These are phyloP conservation scores for Pungitius pungitius DNA, from an alignment of 2,113 vertebrate genomes.

Conservation along the genomic window DNA sequence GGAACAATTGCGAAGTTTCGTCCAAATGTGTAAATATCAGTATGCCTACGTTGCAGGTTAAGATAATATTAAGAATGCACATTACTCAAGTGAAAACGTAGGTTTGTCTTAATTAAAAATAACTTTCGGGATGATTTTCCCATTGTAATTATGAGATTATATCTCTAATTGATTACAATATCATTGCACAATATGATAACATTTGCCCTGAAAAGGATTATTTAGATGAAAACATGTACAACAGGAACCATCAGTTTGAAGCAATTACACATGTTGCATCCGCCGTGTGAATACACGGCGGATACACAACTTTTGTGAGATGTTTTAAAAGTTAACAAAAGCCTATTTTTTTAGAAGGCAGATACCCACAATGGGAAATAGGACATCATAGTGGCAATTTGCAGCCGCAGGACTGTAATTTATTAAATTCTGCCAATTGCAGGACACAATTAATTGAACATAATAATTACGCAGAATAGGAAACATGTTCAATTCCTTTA, in stretches of 20 bases:
- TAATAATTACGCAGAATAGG: slow-evolving; percentile 48
- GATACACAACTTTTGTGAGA: not conserved
- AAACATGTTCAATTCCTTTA: slow-evolving; percentile 59
- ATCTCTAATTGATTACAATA: too few relatives aligned
- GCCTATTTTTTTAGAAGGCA: slow-evolving; percentile 9
- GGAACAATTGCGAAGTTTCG: too few relatives aligned
- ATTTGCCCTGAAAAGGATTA: too few relatives aligned
- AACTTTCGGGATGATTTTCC: too few relatives aligned
- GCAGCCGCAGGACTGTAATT: slow-evolving; percentile 54
- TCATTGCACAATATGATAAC: too few relatives aligned
- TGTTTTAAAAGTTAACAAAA: slow-evolving; percentile 4
- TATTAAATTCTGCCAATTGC: slow-evolving; percentile 64
- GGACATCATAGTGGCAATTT: slow-evolving; percentile 30
- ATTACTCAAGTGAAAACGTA: too few relatives aligned
- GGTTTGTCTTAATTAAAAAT: too few relatives aligned
- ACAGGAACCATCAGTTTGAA: slow-evolving; percentile 6
- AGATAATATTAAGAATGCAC: too few relatives aligned
- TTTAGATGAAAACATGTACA: not conserved
- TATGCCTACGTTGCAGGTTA: too few relatives aligned
- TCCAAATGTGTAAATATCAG: too few relatives aligned
- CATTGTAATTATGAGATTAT: too few relatives aligned
- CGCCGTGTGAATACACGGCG: not conserved
- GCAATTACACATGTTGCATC: not conserved
- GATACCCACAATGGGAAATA: slow-evolving; percentile 20
- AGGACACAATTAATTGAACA: slow-evolving; percentile 52